Evolutionary conservation across 2,888 invertebrate species (phyloP).

Genomic region (Dioctria linearis): DNA sequence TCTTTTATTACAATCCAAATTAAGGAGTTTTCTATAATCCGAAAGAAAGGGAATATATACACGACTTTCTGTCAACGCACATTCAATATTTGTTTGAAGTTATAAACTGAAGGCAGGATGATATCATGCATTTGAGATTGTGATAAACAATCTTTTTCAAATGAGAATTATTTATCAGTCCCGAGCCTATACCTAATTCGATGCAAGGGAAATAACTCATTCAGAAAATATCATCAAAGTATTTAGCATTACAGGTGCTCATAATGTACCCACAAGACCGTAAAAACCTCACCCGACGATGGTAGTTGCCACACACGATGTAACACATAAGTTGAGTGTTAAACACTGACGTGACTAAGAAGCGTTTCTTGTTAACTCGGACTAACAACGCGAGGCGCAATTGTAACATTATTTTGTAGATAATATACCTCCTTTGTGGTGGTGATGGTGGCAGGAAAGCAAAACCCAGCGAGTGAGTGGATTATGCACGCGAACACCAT

Average conservation of each 20-base stretch:
- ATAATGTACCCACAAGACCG: neutral
- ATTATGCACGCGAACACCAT: slow-evolving; percentile 44
- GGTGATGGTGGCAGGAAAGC: neutral
- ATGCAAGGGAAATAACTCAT: neutral
- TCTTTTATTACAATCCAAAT: too few species aligned
- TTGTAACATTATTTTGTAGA: slow-evolving; percentile 34
- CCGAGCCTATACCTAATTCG: too few species aligned
- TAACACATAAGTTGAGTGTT: slow-evolving; percentile 35
- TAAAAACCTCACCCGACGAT: neutral
- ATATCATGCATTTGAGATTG: too few species aligned
- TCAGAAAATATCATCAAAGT: neutral
- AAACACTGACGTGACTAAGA: slow-evolving; percentile 42
- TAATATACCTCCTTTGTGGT: neutral
- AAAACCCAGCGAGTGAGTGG: neutral
- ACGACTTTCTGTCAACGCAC: too few species aligned
- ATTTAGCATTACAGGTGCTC: neutral
- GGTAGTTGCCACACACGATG: slow-evolving; percentile 33
- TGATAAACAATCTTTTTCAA: too few species aligned
- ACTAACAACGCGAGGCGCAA: slow-evolving; percentile 39
- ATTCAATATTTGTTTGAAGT: too few species aligned
- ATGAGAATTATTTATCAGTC: too few species aligned
- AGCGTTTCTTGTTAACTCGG: slow-evolving; percentile 42
- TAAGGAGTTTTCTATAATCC: too few species aligned
- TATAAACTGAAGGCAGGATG: too few species aligned
- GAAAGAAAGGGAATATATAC: too few species aligned